Percentiles rank a stretch among this genome's conserved stretches.
Conservation (phyloP, 2,113 vertebrate species). For the Chinchilla lanigera region DNA sequence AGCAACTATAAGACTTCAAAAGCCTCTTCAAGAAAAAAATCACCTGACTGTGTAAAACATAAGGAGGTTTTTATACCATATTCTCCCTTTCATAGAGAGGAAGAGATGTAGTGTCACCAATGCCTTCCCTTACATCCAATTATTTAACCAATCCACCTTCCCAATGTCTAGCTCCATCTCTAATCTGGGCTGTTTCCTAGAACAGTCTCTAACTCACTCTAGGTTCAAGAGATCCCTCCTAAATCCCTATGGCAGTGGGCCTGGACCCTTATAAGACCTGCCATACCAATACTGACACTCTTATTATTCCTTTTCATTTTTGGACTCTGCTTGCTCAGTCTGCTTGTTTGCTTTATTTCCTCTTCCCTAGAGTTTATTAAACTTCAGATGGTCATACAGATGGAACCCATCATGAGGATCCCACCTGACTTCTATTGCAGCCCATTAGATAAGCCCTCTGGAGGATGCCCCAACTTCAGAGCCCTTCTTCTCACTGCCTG, state of each 20-base stretch:
- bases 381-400: background rate
- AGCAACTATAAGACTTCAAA: background rate
- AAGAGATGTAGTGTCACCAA: background rate
- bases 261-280: background rate
- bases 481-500: background rate
- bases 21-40: background rate
- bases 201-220: background rate
- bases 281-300: background rate
- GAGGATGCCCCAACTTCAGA: background rate
- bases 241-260: background rate
- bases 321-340: background rate
- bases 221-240: background rate
- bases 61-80: background rate
- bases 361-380: background rate
- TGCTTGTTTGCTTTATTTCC: background rate
- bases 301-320: background rate
- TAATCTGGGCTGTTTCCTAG: background rate
- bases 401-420: background rate
- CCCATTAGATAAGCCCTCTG: background rate
- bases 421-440: background rate
- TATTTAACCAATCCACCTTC: background rate
- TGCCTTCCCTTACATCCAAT: background rate
- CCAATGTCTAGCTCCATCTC: background rate
- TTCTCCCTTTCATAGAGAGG: background rate
- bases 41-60: background rate